Conservation (phyloP, 2,888 invertebrate species). For the Diaphora mendica region DNA sequence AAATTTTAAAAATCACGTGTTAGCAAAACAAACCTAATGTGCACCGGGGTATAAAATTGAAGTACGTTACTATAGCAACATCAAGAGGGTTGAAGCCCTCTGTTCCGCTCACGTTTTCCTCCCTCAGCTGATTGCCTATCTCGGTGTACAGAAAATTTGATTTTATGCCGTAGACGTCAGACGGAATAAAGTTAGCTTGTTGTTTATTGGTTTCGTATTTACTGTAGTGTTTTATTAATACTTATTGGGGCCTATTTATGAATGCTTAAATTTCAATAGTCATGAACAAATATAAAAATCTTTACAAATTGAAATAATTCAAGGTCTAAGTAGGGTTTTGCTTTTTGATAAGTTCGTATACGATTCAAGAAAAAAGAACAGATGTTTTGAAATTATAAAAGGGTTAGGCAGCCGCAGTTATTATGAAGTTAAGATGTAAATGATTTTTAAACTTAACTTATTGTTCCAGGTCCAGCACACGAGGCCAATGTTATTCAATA, state of each 20-base stretch:
- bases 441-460: constrained; percentile 4
- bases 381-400: background rate
- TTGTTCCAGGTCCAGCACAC: constrained; percentile 70
- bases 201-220: constrained; percentile 1
- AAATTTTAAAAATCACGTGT: constrained; percentile 53
- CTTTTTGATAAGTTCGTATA: constrained; percentile 38
- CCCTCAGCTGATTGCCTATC: constrained; percentile 71
- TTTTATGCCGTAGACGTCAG: constrained; percentile 45
- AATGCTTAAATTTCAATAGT: constrained; percentile 15
- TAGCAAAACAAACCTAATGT: constrained; percentile 53
- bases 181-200: constrained; percentile 16
- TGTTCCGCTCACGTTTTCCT: constrained; percentile 58
- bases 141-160: constrained; percentile 59
- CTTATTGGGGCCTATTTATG: constrained; percentile 2
- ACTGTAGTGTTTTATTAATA: background rate
- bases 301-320: constrained; percentile 27
- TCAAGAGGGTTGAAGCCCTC: constrained; percentile 77
- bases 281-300: constrained; percentile 28
- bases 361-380: constrained; percentile 13
- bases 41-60: constrained; percentile 72
- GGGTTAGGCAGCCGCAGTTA: background rate
- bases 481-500: constrained; percentile 55
- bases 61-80: constrained; percentile 77
- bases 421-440: background rate
- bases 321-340: constrained; percentile 30